A percentile compares a stretch with the other conserved stretches of the same genome.
Evolutionary conservation across 1,140 invertebrate species (phyloP).

Genomic region (Apocrypta bakeri): DNA sequence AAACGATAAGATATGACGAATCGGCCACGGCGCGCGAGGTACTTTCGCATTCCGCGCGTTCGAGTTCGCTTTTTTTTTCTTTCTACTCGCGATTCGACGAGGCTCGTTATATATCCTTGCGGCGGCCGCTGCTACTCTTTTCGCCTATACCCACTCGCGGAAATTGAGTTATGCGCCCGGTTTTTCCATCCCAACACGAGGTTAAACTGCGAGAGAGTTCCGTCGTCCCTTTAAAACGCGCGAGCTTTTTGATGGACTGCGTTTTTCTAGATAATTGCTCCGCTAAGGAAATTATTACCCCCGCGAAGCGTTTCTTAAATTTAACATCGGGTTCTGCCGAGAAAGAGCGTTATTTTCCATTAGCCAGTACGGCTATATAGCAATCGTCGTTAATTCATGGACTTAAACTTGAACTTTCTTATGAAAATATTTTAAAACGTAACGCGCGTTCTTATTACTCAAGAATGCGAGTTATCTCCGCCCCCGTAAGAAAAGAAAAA

Average conservation of each 20-base stretch:
- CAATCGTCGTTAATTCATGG: too few relatives aligned
- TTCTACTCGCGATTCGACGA: neutral
- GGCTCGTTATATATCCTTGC: conserved; percentile 12
- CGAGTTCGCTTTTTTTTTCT: neutral
- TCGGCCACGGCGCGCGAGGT: neutral
- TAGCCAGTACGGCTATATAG: too few relatives aligned
- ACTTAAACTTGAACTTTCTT: too few relatives aligned
- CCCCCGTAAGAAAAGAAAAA: neutral
- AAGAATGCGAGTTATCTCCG: neutral
- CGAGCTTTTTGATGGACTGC: neutral
- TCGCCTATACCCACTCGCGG: neutral
- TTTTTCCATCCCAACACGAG: neutral
- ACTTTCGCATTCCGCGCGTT: conserved; percentile 18
- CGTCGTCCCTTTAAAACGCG: neutral
- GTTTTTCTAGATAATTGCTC: neutral
- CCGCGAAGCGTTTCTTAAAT: too few relatives aligned
- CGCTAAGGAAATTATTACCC: too few relatives aligned
- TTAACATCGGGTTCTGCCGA: too few relatives aligned
- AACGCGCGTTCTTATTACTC: too few relatives aligned
- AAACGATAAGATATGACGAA: conserved; percentile 25
- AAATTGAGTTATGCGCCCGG: conserved; percentile 35
- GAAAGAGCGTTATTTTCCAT: too few relatives aligned
- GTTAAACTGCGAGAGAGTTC: too few relatives aligned
- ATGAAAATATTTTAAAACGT: too few relatives aligned
- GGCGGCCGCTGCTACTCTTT: neutral